These are phyloP conservation scores for Lithophane leautieri DNA, from an alignment of 2,888 invertebrate genomes.

Conservation along the genomic window DNA sequence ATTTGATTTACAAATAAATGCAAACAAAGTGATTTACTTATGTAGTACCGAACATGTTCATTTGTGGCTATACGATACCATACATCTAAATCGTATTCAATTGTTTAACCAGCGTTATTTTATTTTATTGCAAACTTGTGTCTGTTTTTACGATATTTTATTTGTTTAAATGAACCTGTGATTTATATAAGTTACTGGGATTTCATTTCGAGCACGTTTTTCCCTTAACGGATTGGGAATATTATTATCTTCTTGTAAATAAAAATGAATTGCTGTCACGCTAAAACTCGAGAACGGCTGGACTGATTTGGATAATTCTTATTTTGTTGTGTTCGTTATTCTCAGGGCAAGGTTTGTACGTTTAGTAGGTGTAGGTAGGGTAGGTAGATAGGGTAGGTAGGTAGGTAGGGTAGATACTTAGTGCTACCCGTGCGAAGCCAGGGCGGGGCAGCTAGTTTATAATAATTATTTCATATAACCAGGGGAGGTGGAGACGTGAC, in stretches of 20 bases:
- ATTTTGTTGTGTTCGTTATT: too few relatives aligned
- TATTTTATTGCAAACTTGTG: not conserved
- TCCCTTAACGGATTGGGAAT: not conserved
- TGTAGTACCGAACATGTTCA: not conserved
- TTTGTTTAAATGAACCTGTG: not conserved
- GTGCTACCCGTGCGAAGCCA: too few relatives aligned
- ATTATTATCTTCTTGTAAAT: too few relatives aligned
- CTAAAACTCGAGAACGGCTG: too few relatives aligned
- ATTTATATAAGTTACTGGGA: too few relatives aligned
- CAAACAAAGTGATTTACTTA: not conserved
- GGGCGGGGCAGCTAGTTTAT: too few relatives aligned
- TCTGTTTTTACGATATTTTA: not conserved
- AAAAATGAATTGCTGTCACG: too few relatives aligned
- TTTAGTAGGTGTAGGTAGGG: too few relatives aligned
- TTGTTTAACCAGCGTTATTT: not conserved
- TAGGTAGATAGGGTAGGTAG: too few relatives aligned
- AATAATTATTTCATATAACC: not conserved
- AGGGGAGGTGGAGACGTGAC: not conserved
- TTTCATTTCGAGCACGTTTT: not conserved
- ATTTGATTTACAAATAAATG: conserved; percentile 1
- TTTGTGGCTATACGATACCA: not conserved
- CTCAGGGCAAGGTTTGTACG: too few relatives aligned
- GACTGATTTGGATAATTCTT: too few relatives aligned
- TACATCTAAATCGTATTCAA: not conserved
- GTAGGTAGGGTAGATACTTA: too few relatives aligned